These are phyloP conservation scores for Cephus runcator DNA, from an alignment of 2,888 invertebrate species.

Conservation along the genomic window DNA sequence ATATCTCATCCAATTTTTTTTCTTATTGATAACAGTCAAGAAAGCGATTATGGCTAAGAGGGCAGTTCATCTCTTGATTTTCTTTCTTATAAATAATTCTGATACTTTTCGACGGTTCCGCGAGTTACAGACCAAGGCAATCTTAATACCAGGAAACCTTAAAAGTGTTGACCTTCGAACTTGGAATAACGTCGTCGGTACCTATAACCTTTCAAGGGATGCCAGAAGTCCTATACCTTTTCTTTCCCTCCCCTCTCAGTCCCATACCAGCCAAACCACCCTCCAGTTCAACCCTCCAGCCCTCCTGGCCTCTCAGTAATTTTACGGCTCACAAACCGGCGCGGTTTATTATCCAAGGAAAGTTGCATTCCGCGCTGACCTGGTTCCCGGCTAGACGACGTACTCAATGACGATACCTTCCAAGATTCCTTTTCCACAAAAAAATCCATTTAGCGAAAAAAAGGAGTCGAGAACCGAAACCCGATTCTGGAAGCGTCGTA, in stretches of 20 bases:
- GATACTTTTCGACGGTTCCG: too few species aligned
- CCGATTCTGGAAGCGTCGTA: background rate
- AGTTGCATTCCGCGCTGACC: conserved; percentile 32
- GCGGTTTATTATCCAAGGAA: conserved; percentile 38
- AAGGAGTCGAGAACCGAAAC: background rate
- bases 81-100: too few species aligned
- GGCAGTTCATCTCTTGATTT: too few species aligned
- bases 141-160: too few species aligned
- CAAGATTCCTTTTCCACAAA: background rate
- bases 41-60: too few species aligned
- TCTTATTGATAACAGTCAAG: too few species aligned
- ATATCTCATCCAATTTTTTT: too few species aligned
- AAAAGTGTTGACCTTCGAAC: too few species aligned
- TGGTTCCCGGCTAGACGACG: conserved; percentile 18
- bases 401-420: background rate
- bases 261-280: too few species aligned
- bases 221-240: background rate
- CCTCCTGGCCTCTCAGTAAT: conserved; percentile 33
- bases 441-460: background rate
- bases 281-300: conserved; percentile 12
- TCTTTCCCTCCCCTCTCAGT: conserved; percentile 27
- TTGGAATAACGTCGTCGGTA: too few species aligned
- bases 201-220: too few species aligned
- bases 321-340: conserved; percentile 39
- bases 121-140: too few species aligned